Base-by-base conservation (phyloP, 2,888 invertebrate species). In the Serripes groenlandicus region DNA sequence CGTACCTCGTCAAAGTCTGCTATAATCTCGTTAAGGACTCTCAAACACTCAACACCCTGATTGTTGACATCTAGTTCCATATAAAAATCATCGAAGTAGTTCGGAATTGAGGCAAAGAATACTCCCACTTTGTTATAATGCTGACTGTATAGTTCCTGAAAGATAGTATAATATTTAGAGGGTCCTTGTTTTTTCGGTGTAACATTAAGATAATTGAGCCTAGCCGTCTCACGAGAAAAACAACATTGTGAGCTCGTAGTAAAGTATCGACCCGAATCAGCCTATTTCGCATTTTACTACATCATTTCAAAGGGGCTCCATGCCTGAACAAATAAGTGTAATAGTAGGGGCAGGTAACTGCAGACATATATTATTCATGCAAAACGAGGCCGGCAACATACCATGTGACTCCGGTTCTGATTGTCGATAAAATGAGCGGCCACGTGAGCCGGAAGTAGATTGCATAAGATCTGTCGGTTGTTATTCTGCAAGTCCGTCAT, bases 31-130 rank as follows among this genome's bases (percentile, higher is more conserved):
- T 98, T 98, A 18, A 98, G 96, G 84, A 98, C 96, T 82, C 98
- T 95, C 76, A 98, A 95, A 94, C 98, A 98, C 95, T 98, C 98
- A 93, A 98, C 96, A 1, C 98, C 98, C 95, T 98, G 98, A 95
- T 98, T 98, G 94, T 98, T 98, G 26, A 97, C 98, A 94, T 98
- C 98, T 88, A 98, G 96, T 95, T 98, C 98, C 94, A 97, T 97
- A 95, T 98, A 98, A 95, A 98, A 98, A 95, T 98, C 98, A 95
- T 97, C 97, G 95, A 98, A 98, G 95, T 98, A 98, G 95, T 98
- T 98, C 91, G 98, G 98, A 93, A 98, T 97, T 83, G 97, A 97
- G 34, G 97, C 98, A 95, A 98, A 98, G 89, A 98, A 97, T 34
- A 98, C 98, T 68, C 98, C 98, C 73, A 98, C 98, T 92, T 97